Evolutionary conservation across 1,140 invertebrate species (phyloP).

Genomic region (Eueides isabella): DNA sequence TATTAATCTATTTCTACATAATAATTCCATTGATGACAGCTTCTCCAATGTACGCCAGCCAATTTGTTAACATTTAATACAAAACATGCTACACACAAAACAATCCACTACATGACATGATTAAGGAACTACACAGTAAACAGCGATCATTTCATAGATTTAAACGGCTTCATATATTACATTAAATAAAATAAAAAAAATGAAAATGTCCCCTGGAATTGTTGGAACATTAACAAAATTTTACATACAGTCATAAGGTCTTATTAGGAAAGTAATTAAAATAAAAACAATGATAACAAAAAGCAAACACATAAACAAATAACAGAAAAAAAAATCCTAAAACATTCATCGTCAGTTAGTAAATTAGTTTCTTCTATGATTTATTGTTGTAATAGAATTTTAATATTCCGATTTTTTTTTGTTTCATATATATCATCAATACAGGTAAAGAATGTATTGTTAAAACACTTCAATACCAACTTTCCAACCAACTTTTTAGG

Average conservation of each 20-base stretch:
- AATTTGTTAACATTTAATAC: background rate
- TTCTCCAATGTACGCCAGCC: background rate
- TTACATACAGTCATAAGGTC: background rate
- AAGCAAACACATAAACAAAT: conserved; percentile 15
- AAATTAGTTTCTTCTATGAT: background rate
- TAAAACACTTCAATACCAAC: too few relatives aligned
- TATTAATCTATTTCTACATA: background rate
- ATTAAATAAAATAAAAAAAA: background rate
- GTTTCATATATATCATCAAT: background rate
- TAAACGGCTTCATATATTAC: background rate
- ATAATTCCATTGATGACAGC: background rate
- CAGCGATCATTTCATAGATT: background rate
- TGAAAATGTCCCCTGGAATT: background rate
- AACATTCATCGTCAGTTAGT: background rate
- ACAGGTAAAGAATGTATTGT: too few relatives aligned
- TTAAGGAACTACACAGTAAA: background rate
- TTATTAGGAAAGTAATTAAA: background rate
- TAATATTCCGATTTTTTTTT: background rate
- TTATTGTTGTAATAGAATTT: background rate
- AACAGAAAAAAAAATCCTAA: conserved; percentile 1
- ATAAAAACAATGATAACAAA: background rate
- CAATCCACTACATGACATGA: background rate
- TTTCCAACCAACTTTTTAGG: too few relatives aligned
- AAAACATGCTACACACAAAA: conserved; percentile 1
- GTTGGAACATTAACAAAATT: background rate